Evolutionary conservation across 2,797 vertebrate species (phyloP).

Genomic region (Sparus aurata): DNA sequence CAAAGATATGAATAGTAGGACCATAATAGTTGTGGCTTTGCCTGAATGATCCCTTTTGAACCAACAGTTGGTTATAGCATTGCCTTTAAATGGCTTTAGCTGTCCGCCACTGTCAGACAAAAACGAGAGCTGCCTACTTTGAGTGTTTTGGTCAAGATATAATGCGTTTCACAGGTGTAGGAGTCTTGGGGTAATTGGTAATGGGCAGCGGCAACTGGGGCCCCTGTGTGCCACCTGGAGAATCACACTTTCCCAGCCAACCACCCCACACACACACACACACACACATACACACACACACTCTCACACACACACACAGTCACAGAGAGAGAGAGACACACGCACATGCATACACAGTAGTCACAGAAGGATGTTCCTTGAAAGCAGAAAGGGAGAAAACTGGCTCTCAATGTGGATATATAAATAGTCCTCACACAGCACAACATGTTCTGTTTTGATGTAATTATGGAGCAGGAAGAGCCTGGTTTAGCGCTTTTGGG

Average conservation of each 20-base stretch:
- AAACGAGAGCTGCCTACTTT: constrained; percentile 69
- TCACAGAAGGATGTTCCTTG: constrained; percentile 79
- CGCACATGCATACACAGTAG: constrained; percentile 43
- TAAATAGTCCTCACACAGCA: constrained; percentile 81
- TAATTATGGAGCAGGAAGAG: constrained; percentile 82
- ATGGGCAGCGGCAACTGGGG: constrained; percentile 67
- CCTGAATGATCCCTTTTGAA: constrained; percentile 82
- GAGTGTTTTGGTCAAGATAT: constrained; percentile 76
- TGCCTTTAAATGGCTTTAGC: constrained; percentile 81
- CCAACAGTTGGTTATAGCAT: constrained; percentile 79
- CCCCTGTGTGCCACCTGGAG: constrained; percentile 80
- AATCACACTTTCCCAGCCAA: constrained; percentile 67
- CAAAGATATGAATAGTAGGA: constrained; percentile 83
- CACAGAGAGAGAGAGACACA: constrained; percentile 44
- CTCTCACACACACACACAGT: constrained; percentile 23
- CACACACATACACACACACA: constrained; percentile 16
- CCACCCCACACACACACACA: constrained; percentile 59
- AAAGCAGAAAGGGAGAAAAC: constrained; percentile 76
- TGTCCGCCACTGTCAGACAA: constrained; percentile 77
- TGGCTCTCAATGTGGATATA: constrained; percentile 75
- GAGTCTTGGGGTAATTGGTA: constrained; percentile 72
- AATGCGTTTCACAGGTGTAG: constrained; percentile 84
- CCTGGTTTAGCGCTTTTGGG: constrained; percentile 78
- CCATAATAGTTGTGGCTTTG: constrained; percentile 83
- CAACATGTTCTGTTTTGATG: constrained; percentile 83